Percentiles rank a stretch among this genome's conserved stretches.
Evolutionary conservation across 64 coral and sea anemone species (phyloP).

Genomic region (Orbicella faveolata): DNA sequence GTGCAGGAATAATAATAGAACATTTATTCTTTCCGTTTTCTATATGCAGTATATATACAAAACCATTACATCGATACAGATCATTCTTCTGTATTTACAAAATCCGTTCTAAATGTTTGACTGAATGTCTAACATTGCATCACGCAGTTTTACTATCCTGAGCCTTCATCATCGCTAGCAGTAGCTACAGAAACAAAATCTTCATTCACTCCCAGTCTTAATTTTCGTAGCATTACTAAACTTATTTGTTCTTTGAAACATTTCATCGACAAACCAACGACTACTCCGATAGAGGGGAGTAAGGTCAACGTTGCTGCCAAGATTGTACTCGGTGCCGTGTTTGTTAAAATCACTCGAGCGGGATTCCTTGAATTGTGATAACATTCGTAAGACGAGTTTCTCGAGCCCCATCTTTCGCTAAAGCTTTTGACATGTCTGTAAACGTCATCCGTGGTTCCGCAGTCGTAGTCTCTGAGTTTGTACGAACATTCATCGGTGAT

Average conservation of each 20-base stretch:
- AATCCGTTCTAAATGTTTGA: too few species aligned
- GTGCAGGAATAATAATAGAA: too few species aligned
- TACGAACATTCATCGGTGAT: constrained; percentile 23
- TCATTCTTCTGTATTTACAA: too few species aligned
- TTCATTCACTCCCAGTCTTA: background rate
- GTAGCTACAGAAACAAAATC: background rate
- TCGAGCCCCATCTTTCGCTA: constrained; percentile 29
- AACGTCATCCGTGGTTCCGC: constrained; percentile 16
- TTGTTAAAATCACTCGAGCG: background rate
- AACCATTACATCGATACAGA: too few species aligned
- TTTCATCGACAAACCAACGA: background rate
- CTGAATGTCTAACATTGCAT: too few species aligned
- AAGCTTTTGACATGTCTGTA: constrained; percentile 8
- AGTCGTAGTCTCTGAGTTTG: constrained; percentile 32
- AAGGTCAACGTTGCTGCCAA: constrained; percentile 4
- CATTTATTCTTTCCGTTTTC: too few species aligned
- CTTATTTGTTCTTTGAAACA: constrained; percentile 27
- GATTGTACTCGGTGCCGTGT: background rate
- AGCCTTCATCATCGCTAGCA: background rate
- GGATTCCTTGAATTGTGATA: constrained; percentile 9
- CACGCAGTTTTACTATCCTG: background rate
- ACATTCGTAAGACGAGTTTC: constrained; percentile 1
- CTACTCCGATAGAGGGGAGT: background rate
- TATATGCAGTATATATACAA: too few species aligned
- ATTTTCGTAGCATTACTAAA: background rate